A percentile compares a stretch with the other conserved stretches of the same genome.
phyloP scores from a whole-genome alignment of 2,888 invertebrate species.

The Nephrotoma flavescens region DNA sequence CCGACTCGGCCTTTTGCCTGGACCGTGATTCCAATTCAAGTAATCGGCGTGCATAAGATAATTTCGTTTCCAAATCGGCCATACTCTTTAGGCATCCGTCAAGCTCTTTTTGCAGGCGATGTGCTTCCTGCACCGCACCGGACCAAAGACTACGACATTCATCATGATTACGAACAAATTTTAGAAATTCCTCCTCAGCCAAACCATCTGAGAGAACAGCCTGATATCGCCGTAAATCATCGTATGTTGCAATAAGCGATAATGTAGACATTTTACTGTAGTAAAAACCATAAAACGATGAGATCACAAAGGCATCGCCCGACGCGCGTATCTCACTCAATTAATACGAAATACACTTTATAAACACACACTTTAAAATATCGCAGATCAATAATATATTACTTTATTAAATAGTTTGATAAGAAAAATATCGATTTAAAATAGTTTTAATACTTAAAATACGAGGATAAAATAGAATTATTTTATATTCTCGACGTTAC shows the following conservation, averaged over 20 bases:
- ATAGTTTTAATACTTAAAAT: not conserved
- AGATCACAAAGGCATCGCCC: not conserved
- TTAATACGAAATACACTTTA: not conserved
- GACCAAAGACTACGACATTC: slow-evolving; percentile 54
- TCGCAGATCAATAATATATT: not conserved
- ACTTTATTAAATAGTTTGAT: not conserved
- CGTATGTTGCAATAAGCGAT: slow-evolving; percentile 53
- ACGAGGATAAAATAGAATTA: not conserved
- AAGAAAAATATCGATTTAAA: not conserved
- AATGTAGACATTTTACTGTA: slow-evolving; percentile 22
- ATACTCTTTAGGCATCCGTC: slow-evolving; percentile 57
- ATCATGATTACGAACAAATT: slow-evolving; percentile 57
- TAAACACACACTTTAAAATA: not conserved
- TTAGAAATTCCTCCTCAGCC: slow-evolving; percentile 60
- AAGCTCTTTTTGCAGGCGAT: slow-evolving; percentile 51
- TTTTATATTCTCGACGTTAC: not conserved
- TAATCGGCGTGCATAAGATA: slow-evolving; percentile 65
- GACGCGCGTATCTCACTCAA: not conserved
- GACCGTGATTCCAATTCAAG: slow-evolving; percentile 66
- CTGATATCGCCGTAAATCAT: slow-evolving; percentile 54
- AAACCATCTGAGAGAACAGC: slow-evolving; percentile 47
- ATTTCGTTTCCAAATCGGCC: slow-evolving; percentile 60
- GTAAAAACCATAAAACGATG: not conserved
- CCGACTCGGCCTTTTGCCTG: slow-evolving; percentile 51
- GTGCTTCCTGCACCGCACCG: slow-evolving; percentile 54